phyloP scores from a whole-genome alignment of 2,113 vertebrate species.

The Cichladusa arquata region DNA sequence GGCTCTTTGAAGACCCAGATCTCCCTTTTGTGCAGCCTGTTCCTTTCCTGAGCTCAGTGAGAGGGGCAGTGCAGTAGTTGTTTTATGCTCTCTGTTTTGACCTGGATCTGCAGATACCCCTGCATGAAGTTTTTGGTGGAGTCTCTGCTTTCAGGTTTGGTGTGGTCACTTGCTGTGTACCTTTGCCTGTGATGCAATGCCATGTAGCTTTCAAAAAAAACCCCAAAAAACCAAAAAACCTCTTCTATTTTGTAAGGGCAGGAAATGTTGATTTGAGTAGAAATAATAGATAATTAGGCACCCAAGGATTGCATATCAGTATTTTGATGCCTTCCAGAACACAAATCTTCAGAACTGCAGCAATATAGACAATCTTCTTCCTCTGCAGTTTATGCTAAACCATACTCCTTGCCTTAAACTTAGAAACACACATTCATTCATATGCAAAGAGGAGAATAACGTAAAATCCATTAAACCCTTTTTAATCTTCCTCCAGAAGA shows the following conservation, averaged over 20 bases:
- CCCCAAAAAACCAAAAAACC: neutral
- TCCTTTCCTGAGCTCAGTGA: neutral
- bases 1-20: neutral
- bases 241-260: neutral
- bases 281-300: neutral
- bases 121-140: neutral
- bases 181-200: neutral
- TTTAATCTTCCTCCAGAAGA: conserved; percentile 18
- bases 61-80: neutral
- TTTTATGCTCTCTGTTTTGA: neutral
- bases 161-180: neutral
- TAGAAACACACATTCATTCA: neutral
- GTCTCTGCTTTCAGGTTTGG: neutral
- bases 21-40: neutral
- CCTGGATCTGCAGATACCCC: neutral
- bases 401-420: neutral
- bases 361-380: neutral
- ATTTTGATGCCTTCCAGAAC: neutral
- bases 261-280: neutral
- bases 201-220: neutral
- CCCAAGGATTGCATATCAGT: neutral
- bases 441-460: conserved; percentile 34
- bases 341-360: neutral
- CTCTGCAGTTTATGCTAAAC: conserved; percentile 21
- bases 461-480: conserved; percentile 36